phyloP scores from a whole-genome alignment of 53 echinoderm and acorn worm genomes.

The Echinometra lucunter region DNA sequence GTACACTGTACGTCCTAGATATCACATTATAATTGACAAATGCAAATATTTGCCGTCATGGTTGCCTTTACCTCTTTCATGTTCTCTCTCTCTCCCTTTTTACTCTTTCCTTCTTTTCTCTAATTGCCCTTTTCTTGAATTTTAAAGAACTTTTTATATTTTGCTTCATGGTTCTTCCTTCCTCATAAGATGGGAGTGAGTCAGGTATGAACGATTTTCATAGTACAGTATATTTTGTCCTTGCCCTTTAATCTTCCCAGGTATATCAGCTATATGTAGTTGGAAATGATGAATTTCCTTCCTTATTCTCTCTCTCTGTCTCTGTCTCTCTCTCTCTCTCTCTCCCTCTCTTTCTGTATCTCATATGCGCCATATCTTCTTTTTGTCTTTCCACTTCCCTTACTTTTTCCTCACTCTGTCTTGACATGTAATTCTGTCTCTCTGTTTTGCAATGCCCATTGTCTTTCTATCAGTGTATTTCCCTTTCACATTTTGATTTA shows the following conservation, averaged over 20 bases:
- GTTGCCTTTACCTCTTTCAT: background rate
- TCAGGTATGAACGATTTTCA: background rate
- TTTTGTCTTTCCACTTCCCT: background rate
- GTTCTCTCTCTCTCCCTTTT: background rate
- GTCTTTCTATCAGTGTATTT: background rate
- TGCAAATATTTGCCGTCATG: background rate
- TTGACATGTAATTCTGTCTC: no score
- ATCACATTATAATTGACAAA: no score
- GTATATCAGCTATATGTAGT: background rate
- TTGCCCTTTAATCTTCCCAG: conserved; percentile 31
- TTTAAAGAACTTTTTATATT: no score
- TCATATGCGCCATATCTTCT: background rate
- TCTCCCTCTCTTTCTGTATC: background rate
- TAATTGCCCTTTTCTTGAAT: no score
- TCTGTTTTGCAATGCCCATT: background rate
- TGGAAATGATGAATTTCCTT: conserved; percentile 38
- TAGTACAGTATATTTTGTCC: background rate
- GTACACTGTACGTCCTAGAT: no score
- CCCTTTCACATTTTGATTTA: background rate
- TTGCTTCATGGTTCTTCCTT: background rate
- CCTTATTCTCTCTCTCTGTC: background rate
- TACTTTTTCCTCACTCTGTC: background rate
- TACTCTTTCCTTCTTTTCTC: background rate
- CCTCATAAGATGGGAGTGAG: background rate
- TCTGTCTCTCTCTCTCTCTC: background rate